Conservation (phyloP, 2,113 vertebrate species). For the Thryonomys swinderianus region DNA sequence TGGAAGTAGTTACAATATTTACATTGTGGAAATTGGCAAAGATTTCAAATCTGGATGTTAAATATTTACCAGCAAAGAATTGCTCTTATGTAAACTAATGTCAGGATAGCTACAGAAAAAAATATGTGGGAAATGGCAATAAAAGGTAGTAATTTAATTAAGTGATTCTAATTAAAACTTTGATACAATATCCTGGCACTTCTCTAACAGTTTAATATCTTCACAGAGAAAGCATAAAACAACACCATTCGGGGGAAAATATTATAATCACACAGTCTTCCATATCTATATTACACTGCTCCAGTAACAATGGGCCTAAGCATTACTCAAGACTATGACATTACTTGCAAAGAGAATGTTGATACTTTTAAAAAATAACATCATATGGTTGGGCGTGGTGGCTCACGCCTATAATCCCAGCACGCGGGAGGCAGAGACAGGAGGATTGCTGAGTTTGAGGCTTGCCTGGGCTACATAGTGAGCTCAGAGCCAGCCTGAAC, state of each 20-base stretch:
- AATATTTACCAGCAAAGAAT: not conserved
- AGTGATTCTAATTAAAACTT: constrained; percentile 19
- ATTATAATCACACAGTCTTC: not conserved
- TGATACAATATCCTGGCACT: not conserved
- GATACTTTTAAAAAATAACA: not conserved
- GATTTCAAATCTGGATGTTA: not conserved
- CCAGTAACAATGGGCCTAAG: constrained; percentile 10
- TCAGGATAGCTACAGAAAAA: not conserved
- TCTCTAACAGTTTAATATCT: constrained; percentile 39
- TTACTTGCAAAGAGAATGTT: not conserved
- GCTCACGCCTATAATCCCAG: no score
- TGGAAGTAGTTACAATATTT: not conserved
- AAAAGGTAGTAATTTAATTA: constrained; percentile 16
- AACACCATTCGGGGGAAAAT: not conserved
- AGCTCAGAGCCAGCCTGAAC: no score
- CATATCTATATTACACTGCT: not conserved
- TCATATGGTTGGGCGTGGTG: no score
- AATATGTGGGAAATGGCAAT: not conserved
- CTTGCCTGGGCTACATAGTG: no score
- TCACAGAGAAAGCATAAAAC: constrained; percentile 3
- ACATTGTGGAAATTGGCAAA: not conserved
- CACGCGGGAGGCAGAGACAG: no score
- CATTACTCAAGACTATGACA: not conserved
- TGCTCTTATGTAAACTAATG: constrained; percentile 12
- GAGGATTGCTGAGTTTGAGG: no score